Evolutionary conservation across 2,888 invertebrate genomes (phyloP).

Genomic region (Mimachlamys varia): DNA sequence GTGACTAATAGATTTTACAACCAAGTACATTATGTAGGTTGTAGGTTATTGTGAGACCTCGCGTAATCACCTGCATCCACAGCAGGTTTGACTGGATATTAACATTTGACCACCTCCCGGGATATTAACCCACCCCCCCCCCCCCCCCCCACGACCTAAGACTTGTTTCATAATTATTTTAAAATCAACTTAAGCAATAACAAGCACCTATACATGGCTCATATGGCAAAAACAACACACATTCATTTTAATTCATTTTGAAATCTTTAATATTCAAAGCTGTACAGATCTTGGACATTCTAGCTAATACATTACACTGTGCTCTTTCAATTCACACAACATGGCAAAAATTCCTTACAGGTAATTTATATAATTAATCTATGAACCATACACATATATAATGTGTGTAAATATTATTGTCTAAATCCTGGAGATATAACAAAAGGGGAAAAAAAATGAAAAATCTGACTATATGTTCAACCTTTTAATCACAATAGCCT

Average conservation of each 20-base stretch:
- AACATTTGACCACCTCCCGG: no score
- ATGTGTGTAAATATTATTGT: neutral
- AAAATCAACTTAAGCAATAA: neutral
- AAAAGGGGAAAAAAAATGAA: neutral
- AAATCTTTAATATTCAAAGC: constrained; percentile 19
- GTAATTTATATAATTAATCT: neutral
- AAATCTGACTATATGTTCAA: no score
- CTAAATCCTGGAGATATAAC: neutral
- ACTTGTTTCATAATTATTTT: no score
- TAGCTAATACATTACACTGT: neutral
- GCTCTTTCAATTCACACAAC: neutral
- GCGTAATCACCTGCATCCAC: no score
- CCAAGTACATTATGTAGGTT: no score
- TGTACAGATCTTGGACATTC: neutral
- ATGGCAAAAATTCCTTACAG: neutral
- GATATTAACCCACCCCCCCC: no score
- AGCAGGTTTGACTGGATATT: no score
- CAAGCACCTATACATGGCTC: neutral
- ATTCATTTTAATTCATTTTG: neutral
- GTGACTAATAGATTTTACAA: no score
- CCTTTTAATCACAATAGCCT: no score
- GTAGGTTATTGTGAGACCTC: no score
- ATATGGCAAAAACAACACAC: neutral
- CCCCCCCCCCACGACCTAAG: no score
- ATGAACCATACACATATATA: neutral